Evolutionary conservation across 2,113 vertebrate species (phyloP).

Genomic region (Dicrurus megarhynchus): DNA sequence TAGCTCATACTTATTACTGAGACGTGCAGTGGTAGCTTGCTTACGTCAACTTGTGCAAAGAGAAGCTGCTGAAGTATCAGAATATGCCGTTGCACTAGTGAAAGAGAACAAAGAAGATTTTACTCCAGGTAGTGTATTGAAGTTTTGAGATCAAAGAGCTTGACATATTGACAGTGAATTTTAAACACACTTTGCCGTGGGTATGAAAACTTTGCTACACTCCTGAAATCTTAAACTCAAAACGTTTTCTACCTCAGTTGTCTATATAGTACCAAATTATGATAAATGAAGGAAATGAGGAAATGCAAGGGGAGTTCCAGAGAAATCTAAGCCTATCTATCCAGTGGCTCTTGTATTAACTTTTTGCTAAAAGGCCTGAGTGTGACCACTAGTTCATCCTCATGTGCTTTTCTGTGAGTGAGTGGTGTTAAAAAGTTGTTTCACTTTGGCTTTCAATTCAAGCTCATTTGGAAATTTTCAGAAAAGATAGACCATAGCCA

Average conservation of each 20-base stretch:
- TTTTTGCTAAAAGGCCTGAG: not conserved
- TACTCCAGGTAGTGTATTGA: slow-evolving; percentile 75
- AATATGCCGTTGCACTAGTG: slow-evolving; percentile 82
- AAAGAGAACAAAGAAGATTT: slow-evolving; percentile 82
- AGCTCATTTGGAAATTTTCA: not conserved
- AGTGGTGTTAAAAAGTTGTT: not conserved
- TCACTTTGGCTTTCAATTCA: not conserved
- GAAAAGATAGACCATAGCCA: not conserved
- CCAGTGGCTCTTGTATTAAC: not conserved
- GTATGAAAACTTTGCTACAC: not conserved
- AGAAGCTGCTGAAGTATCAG: slow-evolving; percentile 86
- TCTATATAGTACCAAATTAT: not conserved
- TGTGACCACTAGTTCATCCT: not conserved
- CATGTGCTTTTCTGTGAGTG: not conserved
- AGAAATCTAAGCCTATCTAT: not conserved
- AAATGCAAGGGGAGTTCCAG: not conserved
- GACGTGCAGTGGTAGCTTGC: slow-evolving; percentile 86
- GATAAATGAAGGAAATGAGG: not conserved
- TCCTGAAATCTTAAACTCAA: not conserved
- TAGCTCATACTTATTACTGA: slow-evolving; percentile 84
- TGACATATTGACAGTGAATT: not conserved
- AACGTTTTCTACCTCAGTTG: not conserved
- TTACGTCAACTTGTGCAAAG: slow-evolving; percentile 89
- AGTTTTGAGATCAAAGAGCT: not conserved
- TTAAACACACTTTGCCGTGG: not conserved